phyloP scores from a whole-genome alignment of 2,888 invertebrate genomes.

The Lithophane ornitopus region DNA sequence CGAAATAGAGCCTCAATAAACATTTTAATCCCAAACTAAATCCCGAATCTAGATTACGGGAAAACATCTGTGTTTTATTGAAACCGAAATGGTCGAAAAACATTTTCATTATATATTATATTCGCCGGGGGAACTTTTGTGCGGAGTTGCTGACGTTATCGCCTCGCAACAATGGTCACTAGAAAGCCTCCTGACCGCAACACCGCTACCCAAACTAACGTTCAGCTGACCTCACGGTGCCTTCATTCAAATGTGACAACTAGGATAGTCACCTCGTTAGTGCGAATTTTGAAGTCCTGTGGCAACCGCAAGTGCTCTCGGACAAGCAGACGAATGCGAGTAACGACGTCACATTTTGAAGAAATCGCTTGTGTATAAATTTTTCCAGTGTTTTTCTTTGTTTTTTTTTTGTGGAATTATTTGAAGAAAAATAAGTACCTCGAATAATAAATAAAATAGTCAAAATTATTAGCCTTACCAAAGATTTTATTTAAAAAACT shows the following conservation, averaged over 20 bases:
- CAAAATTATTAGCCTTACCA: neutral
- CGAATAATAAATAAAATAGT: no score
- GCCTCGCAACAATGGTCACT: constrained; percentile 61
- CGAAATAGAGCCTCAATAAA: constrained; percentile 6
- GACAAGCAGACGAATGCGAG: constrained; percentile 44
- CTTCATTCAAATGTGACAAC: constrained; percentile 77
- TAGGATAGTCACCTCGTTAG: constrained; percentile 79
- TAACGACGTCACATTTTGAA: constrained; percentile 51
- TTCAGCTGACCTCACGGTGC: constrained; percentile 73
- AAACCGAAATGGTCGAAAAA: constrained; percentile 35
- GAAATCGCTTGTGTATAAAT: constrained; percentile 34
- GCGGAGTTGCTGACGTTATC: constrained; percentile 57
- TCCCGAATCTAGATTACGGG: constrained; percentile 36
- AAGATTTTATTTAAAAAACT: neutral
- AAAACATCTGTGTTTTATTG: constrained; percentile 38
- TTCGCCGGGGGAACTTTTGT: constrained; percentile 35
- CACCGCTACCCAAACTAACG: constrained; percentile 57
- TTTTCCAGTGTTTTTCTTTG: neutral
- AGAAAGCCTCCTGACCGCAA: constrained; percentile 58
- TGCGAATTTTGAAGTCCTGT: constrained; percentile 70
- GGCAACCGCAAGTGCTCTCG: constrained; percentile 71
- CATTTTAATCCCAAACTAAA: constrained; percentile 14
- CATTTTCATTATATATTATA: constrained; percentile 39
- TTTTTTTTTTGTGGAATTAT: neutral
- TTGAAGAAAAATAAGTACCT: neutral